phyloP scores from a whole-genome alignment of 2,797 vertebrate species.

The Amazonetta brasiliensis region DNA sequence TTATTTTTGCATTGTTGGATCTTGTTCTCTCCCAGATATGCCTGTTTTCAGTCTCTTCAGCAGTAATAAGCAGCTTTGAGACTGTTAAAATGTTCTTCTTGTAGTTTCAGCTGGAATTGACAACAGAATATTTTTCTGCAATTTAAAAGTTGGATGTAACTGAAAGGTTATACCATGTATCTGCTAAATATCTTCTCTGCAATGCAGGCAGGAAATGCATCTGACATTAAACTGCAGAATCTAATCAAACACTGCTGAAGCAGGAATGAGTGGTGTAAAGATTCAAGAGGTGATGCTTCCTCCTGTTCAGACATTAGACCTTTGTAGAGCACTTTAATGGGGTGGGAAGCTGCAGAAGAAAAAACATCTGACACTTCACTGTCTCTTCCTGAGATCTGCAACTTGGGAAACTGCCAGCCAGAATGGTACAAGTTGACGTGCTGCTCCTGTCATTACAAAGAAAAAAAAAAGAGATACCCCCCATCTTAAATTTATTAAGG shows the following conservation, averaged over 20 bases:
- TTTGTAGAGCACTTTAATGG: neutral
- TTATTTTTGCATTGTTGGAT: conserved; percentile 13
- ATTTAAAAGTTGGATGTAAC: neutral
- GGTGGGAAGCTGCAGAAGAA: neutral
- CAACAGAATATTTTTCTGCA: conserved; percentile 1
- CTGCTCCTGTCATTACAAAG: neutral
- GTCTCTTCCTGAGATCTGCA: neutral
- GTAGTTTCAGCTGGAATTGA: neutral
- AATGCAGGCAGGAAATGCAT: neutral
- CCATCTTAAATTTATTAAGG: neutral
- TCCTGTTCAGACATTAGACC: neutral
- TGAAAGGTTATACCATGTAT: neutral
- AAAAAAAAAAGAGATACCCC: neutral
- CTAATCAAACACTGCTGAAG: conserved; percentile 21
- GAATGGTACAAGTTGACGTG: neutral
- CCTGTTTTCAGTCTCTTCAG: neutral
- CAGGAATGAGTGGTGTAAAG: neutral
- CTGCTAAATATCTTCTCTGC: neutral
- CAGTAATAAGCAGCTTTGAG: conserved; percentile 20
- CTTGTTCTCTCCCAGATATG: neutral
- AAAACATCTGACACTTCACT: neutral
- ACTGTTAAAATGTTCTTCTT: conserved; percentile 32
- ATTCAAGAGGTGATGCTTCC: conserved; percentile 4
- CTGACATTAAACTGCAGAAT: neutral
- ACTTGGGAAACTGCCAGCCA: neutral